These are phyloP conservation scores for Alethe diademata DNA, from an alignment of 2,113 vertebrate species.

Conservation along the genomic window DNA sequence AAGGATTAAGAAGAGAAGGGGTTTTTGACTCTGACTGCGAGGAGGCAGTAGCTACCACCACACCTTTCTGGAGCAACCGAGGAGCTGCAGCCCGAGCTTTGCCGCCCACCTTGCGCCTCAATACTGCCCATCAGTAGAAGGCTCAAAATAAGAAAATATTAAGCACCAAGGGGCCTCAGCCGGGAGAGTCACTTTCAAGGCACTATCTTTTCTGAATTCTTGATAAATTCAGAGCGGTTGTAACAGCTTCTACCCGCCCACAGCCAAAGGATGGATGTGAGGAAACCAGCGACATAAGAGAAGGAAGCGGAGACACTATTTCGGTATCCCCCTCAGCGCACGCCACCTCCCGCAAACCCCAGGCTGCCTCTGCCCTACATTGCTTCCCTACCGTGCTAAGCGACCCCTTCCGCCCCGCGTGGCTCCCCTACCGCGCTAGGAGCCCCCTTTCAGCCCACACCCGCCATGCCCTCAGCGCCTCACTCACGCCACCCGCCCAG, in stretches of 20 bases:
- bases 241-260: neutral
- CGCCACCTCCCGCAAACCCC: neutral
- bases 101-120: fast-evolving
- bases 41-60: fast-evolving
- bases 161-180: neutral
- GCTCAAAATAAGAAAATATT: neutral
- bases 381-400: neutral
- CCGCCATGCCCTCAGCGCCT: fast-evolving
- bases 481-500: too few relatives aligned
- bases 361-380: fast-evolving
- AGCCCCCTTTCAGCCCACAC: fast-evolving
- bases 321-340: neutral
- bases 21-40: neutral
- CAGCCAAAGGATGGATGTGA: neutral
- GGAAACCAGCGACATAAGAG: fast-evolving
- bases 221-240: neutral
- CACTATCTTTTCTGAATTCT: neutral
- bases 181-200: fast-evolving
- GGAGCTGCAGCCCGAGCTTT: fast-evolving
- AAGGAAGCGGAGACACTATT: fast-evolving
- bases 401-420: fast-evolving
- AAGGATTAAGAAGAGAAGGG: neutral
- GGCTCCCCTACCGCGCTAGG: fast-evolving
- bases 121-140: fast-evolving
- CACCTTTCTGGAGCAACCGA: fast-evolving